Base-by-base conservation (phyloP, 2,888 invertebrate species). In the Nysson spinosus region DNA sequence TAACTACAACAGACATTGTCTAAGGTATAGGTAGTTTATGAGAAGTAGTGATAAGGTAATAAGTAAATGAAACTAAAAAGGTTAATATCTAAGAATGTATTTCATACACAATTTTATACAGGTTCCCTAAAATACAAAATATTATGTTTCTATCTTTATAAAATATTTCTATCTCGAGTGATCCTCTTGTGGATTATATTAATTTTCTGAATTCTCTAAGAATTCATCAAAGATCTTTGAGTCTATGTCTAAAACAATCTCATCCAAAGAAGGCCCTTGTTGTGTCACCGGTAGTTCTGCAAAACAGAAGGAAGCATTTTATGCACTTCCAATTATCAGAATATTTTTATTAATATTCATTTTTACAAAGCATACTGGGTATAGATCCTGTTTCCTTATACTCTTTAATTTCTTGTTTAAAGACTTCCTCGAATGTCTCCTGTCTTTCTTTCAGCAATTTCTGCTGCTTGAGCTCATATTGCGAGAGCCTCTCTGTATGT, bases 341-440 rank as follows among this genome's bases (percentile, higher is more conserved):
- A 62, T 26, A 19, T 43, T 28, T 19, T 24, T 7, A 17, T 14
- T 12, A 56, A 49, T 42, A 12, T n/a, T n/a, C n/a, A n/a, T n/a
- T n/a, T n/a, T n/a, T n/a, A 50, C 22, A 14, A 1, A 24, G 83
- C 83, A 80, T 87, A 92, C 92, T 91, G 78, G 91, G 90, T 74
- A 93, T 87, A 30, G 88, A 88, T 52, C 93, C 93, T 32, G 89
- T 89, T 73, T 89, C 89, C 82, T 91, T 92, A 75, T 90, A 93
- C 47, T 90, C 89, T 70, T 91, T 89, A 68, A 94, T 83, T 83
- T 94, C 93, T 75, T 89, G 89, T 80, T 91, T 90, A 79, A 94
- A 94, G 7, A 91, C 93, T 82, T 92, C 91, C 73, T 92, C 91
- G 77, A 93, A 93, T 0, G 91, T 91, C 60, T 91, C 90, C 76